A percentile compares a stretch with the other conserved stretches of the same genome.
Conservation (phyloP, 1,140 invertebrate genomes). For the Dermatophagoides farinae region DNA sequence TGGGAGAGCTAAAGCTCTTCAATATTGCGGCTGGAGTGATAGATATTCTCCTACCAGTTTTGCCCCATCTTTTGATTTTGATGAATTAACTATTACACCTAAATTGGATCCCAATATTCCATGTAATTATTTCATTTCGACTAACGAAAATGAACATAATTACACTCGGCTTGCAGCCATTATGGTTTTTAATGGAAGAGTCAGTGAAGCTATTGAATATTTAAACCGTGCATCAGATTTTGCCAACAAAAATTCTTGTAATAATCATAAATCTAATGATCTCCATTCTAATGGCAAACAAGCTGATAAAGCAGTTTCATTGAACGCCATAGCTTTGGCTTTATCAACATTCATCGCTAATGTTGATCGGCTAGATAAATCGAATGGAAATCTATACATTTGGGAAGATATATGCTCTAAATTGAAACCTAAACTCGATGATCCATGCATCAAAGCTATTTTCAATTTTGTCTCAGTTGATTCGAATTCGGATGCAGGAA, state of each 20-base stretch:
- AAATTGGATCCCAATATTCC: neutral
- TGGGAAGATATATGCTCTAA: conserved; percentile 57
- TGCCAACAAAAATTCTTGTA: neutral
- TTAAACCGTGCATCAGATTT: conserved; percentile 38
- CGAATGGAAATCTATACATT: conserved; percentile 34
- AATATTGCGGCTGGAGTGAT: conserved; percentile 66
- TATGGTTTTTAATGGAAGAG: conserved; percentile 65
- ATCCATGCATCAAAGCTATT: conserved; percentile 73
- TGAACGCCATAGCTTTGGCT: conserved; percentile 60
- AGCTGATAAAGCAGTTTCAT: conserved; percentile 19
- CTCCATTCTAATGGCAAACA: neutral
- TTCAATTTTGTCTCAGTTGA: conserved; percentile 72
- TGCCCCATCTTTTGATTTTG: no score
- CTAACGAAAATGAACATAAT: conserved; percentile 24
- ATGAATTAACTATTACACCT: neutral
- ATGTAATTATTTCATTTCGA: neutral
- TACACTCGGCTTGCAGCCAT: conserved; percentile 69
- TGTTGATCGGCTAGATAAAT: neutral
- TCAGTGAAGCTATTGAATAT: conserved; percentile 61
- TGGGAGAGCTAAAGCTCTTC: conserved; percentile 45
- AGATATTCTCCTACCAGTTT: no score
- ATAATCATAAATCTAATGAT: no score
- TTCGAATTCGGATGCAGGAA: conserved; percentile 15
- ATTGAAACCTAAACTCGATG: conserved; percentile 45
- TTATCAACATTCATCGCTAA: conserved; percentile 38